Evolutionary conservation across 2,888 invertebrate genomes (phyloP).

Genomic region (Lasius fuliginosus): DNA sequence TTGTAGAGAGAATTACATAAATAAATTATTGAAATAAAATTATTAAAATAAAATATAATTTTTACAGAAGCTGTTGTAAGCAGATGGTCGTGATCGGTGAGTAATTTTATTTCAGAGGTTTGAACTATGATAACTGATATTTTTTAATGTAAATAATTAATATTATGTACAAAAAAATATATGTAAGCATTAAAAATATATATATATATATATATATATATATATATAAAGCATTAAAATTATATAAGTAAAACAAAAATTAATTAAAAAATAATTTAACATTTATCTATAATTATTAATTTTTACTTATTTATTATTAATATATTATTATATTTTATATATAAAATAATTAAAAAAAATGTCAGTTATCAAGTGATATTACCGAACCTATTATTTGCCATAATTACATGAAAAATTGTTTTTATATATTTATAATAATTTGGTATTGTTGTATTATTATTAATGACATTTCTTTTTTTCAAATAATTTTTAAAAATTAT

Average conservation of each 20-base stretch:
- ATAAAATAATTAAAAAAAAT: background rate
- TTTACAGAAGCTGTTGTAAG: background rate
- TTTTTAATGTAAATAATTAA: background rate
- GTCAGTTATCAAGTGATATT: background rate
- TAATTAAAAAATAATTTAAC: background rate
- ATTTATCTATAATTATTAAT: background rate
- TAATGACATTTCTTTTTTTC: background rate
- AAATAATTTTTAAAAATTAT: background rate
- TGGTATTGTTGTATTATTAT: conserved; percentile 18
- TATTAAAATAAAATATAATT: background rate
- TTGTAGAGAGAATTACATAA: background rate
- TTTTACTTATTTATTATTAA: background rate
- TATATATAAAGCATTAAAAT: background rate
- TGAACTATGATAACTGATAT: background rate
- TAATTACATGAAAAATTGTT: background rate
- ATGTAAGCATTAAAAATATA: background rate
- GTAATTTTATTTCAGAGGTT: background rate
- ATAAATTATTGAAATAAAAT: background rate
- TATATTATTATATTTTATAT: background rate
- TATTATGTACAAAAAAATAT: background rate
- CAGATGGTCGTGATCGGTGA: background rate
- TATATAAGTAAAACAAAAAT: background rate
- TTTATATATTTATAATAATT: background rate
- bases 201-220: background rate
- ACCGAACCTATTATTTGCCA: background rate